Conservation (phyloP, 2,113 vertebrate species). For the Coptodon rendalli region DNA sequence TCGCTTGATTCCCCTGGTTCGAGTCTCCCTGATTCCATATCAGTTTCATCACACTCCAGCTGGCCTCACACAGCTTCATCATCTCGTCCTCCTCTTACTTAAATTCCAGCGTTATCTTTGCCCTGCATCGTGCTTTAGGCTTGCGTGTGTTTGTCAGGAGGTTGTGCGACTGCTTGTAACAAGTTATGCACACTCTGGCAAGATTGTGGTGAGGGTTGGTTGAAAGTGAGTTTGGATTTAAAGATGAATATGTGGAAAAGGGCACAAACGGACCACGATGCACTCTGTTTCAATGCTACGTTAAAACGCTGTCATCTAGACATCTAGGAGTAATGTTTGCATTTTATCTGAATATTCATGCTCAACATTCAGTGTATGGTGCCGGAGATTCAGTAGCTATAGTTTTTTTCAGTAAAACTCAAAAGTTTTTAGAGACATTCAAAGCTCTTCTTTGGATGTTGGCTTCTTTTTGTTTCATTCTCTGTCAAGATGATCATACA, state of each 20-base stretch:
- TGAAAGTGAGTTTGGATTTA: background rate
- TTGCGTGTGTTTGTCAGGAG: background rate
- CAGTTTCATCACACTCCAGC: slow-evolving; percentile 5
- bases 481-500: background rate
- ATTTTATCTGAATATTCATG: background rate
- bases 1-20: slow-evolving; percentile 36
- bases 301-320: background rate
- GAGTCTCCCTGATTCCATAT: background rate
- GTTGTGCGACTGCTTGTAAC: background rate
- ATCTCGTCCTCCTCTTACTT: background rate
- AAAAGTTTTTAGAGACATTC: background rate
- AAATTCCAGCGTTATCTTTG: background rate
- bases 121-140: background rate
- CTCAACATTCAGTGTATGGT: background rate
- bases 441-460: background rate
- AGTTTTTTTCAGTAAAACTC: background rate
- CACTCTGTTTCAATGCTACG: background rate
- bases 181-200: background rate
- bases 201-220: background rate
- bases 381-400: background rate
- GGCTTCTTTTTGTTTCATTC: background rate
- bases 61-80: background rate
- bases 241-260: background rate
- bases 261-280: background rate
- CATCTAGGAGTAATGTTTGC: background rate